A percentile compares a stretch with the other conserved stretches of the same genome.
phyloP scores from a whole-genome alignment of 2,113 vertebrate genomes.

The Megaceryle maxima region DNA sequence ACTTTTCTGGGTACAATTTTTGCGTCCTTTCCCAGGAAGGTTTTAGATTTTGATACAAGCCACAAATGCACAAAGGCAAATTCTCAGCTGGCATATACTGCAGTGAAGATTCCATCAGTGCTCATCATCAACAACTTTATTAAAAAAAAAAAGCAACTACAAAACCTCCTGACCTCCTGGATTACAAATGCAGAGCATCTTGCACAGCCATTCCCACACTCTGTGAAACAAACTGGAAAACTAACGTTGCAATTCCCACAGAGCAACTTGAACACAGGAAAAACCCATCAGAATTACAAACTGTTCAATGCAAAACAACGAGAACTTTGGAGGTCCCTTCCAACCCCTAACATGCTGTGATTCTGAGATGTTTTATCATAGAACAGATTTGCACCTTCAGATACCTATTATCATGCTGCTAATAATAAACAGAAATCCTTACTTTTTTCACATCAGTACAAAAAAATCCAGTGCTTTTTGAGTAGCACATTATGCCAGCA shows the following conservation, averaged over 20 bases:
- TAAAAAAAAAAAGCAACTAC: background rate
- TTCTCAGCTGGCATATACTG: background rate
- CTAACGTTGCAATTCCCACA: background rate
- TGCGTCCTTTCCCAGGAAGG: background rate
- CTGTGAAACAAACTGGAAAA: background rate
- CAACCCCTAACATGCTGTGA: too few relatives aligned
- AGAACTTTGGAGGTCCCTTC: too few relatives aligned
- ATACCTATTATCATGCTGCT: background rate
- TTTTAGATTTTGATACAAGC: background rate
- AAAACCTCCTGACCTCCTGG: background rate
- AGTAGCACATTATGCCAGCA: background rate
- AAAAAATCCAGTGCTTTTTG: background rate
- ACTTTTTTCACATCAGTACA: background rate
- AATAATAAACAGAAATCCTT: background rate
- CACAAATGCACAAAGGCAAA: background rate
- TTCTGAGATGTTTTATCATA: background rate
- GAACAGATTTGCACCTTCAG: background rate
- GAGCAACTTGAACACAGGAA: background rate
- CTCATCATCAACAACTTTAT: background rate
- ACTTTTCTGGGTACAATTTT: background rate
- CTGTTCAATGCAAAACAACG: background rate
- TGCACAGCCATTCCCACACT: accelerated
- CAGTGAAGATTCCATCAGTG: background rate
- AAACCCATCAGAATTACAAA: background rate
- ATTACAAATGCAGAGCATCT: background rate